A percentile compares a stretch with the other conserved stretches of the same genome.
phyloP scores from a whole-genome alignment of 2,888 invertebrate genomes.

The Volucella inanis region DNA sequence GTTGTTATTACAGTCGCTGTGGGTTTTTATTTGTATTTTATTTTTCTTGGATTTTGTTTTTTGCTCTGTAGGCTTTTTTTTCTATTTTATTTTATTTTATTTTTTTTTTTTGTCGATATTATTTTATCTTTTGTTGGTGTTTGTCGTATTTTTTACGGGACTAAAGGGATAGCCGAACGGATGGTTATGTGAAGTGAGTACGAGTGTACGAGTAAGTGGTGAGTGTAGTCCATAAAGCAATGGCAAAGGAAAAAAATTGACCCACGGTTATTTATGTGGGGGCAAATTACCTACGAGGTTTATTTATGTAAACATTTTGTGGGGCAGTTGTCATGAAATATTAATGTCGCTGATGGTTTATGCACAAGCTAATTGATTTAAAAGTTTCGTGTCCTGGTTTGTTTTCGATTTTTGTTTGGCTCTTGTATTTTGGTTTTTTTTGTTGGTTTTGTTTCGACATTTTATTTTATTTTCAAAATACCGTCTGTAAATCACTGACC shows the following conservation, averaged over 20 bases:
- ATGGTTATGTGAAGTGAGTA: constrained; percentile 2
- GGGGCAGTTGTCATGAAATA: constrained; percentile 73
- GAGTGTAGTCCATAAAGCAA: constrained; percentile 4
- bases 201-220: neutral
- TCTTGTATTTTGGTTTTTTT: constrained; percentile 4
- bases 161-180: constrained; percentile 20
- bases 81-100: too few species aligned
- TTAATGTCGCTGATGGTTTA: constrained; percentile 72
- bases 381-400: constrained; percentile 70
- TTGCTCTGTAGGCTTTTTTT: neutral
- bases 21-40: constrained; percentile 58
- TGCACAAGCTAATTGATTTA: constrained; percentile 73
- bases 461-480: constrained; percentile 21
- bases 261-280: constrained; percentile 59
- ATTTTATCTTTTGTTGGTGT: constrained; percentile 58
- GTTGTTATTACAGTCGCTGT: constrained; percentile 64
- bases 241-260: constrained; percentile 41
- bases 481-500: constrained; percentile 34
- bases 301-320: constrained; percentile 73
- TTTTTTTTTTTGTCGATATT: constrained; percentile 56
- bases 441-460: constrained; percentile 25
- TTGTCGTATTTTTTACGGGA: constrained; percentile 54
- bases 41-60: neutral
- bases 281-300: constrained; percentile 73
- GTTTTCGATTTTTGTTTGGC: constrained; percentile 42